Base-by-base conservation (phyloP, 2,888 invertebrate genomes). In the Pandemis cinnamomeana region DNA sequence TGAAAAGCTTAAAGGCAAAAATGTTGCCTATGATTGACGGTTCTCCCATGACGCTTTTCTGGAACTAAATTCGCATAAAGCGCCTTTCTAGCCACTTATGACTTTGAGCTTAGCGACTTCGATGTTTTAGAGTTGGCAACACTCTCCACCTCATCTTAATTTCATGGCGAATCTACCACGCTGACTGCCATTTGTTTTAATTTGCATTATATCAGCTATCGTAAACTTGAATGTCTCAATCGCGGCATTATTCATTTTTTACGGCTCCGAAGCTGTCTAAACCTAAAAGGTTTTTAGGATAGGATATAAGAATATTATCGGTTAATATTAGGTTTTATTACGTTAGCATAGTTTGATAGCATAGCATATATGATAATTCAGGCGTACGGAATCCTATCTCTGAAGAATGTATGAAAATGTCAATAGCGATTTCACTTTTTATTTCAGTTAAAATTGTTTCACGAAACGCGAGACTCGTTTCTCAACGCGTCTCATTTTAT, bases 141-240 rank as follows among this genome's bases (percentile, higher is more conserved):
- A 36, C 27, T 68, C 67, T 64, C 64, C 51, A 73, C 60, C 63
- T 44, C 42, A 36, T 58, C 64, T 69, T 70, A 73, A 73, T 73
- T 69, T 48, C 41, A 58, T 64, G 63, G 62, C 48, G 27, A 20
- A 20, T 71, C 46, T 51, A 61, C n/a, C 8, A 36, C 27, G 44
- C 42, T 20, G 13, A 44, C 15, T 62, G 55, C 55, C 62, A 15
- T 44, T 46, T 46, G 15, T 46, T 63, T 68, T 68, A 27, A 10
- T 44, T 44, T 7, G 20, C 27, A 20, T 58, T 58, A 27, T 58
- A n/a, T 61, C 61, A 61, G n/a, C 61, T 61, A n/a, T 41, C 61
- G 27, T 27, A 20, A 58, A 36, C n/a, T 61, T 61, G n/a, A 41
- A 61, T 36, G 13, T 1, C n/a, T 61, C 58, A 58, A 58, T 58